phyloP scores from a whole-genome alignment of 2,888 invertebrate genomes.

The Pseudococcus viburni region DNA sequence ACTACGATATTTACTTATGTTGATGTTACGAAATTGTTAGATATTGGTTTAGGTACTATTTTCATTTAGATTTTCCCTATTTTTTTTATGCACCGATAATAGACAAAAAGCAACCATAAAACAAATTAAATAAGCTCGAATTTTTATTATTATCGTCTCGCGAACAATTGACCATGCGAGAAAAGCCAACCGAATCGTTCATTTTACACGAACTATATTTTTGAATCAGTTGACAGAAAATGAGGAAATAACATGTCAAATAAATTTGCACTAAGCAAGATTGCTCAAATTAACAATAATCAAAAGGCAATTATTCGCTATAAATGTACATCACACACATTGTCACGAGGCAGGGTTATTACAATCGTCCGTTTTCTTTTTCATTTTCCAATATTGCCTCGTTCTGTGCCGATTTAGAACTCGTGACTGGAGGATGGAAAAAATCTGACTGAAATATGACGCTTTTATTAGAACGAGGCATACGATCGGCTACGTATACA shows the following conservation, averaged over 20 bases:
- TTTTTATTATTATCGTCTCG: not conserved
- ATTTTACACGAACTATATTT: not conserved
- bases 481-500: not conserved
- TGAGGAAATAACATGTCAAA: constrained; percentile 9
- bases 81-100: not conserved
- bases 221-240: not conserved
- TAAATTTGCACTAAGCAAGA: constrained; percentile 9
- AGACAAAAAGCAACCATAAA: not conserved
- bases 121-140: not conserved
- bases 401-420: not conserved
- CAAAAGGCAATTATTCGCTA: no score
- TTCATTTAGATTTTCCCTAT: not conserved
- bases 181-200: not conserved
- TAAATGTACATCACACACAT: not conserved
- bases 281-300: not conserved
- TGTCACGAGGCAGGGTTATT: not conserved
- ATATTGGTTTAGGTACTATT: not conserved
- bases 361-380: not conserved
- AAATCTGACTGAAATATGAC: constrained; percentile 38
- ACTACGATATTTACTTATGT: not conserved
- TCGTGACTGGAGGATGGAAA: constrained; percentile 5
- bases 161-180: not conserved
- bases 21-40: not conserved
- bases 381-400: not conserved
- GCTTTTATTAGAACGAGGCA: not conserved